Conservation (phyloP, 2,113 vertebrate genomes). For the Larimichthys crocea region DNA sequence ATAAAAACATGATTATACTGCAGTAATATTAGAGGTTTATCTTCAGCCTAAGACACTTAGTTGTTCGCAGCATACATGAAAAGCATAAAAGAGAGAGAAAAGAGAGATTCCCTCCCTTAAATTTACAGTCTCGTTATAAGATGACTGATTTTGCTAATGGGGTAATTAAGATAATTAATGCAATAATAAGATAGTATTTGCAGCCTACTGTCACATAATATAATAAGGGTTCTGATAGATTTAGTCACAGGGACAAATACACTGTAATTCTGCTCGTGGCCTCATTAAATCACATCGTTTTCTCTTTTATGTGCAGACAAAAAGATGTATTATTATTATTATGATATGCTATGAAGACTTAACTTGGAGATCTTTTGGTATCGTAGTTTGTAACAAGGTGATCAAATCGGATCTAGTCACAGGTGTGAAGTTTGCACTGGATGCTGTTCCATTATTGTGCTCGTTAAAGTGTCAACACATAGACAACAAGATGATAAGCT, state of each 20-base stretch:
- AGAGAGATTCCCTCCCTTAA: no score
- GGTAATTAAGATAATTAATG: slow-evolving; percentile 11
- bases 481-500: background rate
- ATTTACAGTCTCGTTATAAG: background rate
- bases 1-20: background rate
- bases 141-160: background rate
- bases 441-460: background rate
- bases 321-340: background rate
- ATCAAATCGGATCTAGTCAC: background rate
- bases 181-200: background rate
- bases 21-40: background rate
- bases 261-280: background rate
- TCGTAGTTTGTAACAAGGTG: background rate
- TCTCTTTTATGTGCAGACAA: background rate
- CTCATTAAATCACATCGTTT: background rate
- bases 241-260: background rate
- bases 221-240: background rate
- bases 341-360: background rate
- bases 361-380: background rate
- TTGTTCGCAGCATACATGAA: background rate
- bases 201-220: background rate
- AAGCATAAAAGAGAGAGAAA: background rate
- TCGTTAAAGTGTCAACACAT: background rate
- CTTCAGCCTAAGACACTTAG: background rate
- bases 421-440: background rate